Conservation (phyloP, 2,113 vertebrate genomes). For the Stomatorhinus ivindoensis region DNA sequence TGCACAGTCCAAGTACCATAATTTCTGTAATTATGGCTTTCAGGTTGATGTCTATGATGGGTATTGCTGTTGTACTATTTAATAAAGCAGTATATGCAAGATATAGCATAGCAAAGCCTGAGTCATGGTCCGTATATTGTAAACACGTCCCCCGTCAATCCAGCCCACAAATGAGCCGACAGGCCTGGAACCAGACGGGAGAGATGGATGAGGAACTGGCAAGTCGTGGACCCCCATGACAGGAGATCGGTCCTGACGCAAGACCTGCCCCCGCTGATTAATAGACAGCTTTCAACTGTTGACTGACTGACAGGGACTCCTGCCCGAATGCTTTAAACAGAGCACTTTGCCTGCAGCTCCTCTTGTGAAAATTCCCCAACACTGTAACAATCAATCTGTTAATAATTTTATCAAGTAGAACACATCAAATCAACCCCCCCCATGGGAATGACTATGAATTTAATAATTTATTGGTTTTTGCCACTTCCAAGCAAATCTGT, state of each 20-base stretch:
- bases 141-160: neutral
- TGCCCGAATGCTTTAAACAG: conserved; percentile 33
- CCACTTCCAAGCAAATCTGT: conserved; percentile 36
- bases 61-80: neutral
- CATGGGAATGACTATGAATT: conserved; percentile 29
- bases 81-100: neutral
- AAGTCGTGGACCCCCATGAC: conserved; percentile 4
- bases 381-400: conserved; percentile 48
- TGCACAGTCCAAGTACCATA: neutral
- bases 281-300: conserved; percentile 42
- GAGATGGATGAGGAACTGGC: neutral
- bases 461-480: conserved; percentile 45
- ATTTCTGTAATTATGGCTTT: neutral
- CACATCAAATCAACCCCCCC: conserved; percentile 27
- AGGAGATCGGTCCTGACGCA: conserved; percentile 36
- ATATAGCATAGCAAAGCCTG: neutral
- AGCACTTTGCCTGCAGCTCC: conserved; percentile 29
- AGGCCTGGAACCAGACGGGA: neutral
- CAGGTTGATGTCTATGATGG: neutral
- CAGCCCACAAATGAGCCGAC: neutral
- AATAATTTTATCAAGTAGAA: conserved; percentile 50
- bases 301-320: conserved; percentile 35
- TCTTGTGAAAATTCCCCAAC: conserved; percentile 18
- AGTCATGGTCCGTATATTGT: neutral
- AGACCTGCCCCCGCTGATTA: conserved; percentile 41